Evolutionary conservation across 2,888 invertebrate species (phyloP).

Genomic region (Acronicta psi): DNA sequence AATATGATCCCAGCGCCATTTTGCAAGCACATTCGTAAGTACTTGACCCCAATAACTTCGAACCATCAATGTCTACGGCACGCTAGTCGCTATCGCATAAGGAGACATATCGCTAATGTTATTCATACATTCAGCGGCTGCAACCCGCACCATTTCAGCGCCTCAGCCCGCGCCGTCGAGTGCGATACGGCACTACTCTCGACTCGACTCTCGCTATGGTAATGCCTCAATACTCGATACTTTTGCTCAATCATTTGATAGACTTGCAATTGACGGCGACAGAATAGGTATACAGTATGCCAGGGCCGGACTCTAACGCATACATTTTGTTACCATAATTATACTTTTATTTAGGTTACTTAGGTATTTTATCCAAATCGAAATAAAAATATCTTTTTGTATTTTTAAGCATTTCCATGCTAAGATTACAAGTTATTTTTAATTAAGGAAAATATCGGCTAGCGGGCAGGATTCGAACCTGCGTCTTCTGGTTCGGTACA

Average conservation of each 20-base stretch:
- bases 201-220: conserved; percentile 14
- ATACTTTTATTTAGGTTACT: too few relatives aligned
- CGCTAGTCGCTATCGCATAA: not conserved
- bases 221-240: conserved; percentile 16
- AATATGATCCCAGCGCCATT: not conserved
- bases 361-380: too few relatives aligned
- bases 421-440: too few relatives aligned
- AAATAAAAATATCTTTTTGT: too few relatives aligned
- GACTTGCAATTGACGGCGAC: conserved; percentile 11
- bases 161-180: not conserved
- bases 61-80: not conserved
- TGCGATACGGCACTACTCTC: too few relatives aligned
- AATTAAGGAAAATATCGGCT: too few relatives aligned
- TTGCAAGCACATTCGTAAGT: not conserved
- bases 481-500: too few relatives aligned
- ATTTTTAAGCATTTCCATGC: too few relatives aligned
- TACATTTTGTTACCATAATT: not conserved
- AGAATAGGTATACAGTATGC: conserved; percentile 1
- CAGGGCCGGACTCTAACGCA: conserved; percentile 18
- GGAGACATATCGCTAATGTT: conserved; percentile 3
- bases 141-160: conserved; percentile 9
- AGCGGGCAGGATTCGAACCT: too few relatives aligned
- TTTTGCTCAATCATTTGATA: conserved; percentile 27
- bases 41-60: not conserved
- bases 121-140: conserved; percentile 6